Conservation (phyloP, 2,888 invertebrate genomes). For the Camptogramma bilineatum region DNA sequence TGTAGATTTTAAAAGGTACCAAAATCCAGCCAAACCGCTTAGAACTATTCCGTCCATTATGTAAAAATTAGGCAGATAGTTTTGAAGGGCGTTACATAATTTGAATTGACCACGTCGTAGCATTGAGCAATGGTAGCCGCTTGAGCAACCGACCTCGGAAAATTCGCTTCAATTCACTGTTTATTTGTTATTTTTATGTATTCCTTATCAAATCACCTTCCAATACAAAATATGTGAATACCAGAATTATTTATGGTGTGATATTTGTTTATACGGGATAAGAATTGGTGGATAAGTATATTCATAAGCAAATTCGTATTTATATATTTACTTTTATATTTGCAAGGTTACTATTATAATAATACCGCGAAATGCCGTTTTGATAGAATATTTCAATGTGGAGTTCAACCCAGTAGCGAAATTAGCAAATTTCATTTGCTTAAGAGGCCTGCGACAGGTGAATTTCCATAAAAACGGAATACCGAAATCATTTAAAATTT, state of each 20-base stretch:
- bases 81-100: conserved; percentile 55
- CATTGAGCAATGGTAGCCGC: conserved; percentile 51
- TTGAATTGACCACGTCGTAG: conserved; percentile 55
- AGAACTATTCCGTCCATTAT: background rate
- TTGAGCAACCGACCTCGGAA: conserved; percentile 62
- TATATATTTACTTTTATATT: too few species aligned
- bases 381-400: too few species aligned
- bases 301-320: too few species aligned
- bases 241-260: background rate
- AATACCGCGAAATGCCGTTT: too few species aligned
- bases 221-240: background rate
- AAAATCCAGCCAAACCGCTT: background rate
- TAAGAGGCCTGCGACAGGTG: too few species aligned
- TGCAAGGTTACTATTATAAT: too few species aligned
- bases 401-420: too few species aligned
- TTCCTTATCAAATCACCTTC: conserved; percentile 9
- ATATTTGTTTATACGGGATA: background rate
- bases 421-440: too few species aligned
- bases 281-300: too few species aligned
- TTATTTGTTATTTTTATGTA: conserved; percentile 11
- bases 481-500: too few species aligned
- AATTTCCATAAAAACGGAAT: too few species aligned
- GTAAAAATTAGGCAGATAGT: conserved; percentile 3
- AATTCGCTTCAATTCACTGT: conserved; percentile 44
- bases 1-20: too few species aligned